phyloP scores from a whole-genome alignment of 2,113 vertebrate genomes.

The Columba livia region DNA sequence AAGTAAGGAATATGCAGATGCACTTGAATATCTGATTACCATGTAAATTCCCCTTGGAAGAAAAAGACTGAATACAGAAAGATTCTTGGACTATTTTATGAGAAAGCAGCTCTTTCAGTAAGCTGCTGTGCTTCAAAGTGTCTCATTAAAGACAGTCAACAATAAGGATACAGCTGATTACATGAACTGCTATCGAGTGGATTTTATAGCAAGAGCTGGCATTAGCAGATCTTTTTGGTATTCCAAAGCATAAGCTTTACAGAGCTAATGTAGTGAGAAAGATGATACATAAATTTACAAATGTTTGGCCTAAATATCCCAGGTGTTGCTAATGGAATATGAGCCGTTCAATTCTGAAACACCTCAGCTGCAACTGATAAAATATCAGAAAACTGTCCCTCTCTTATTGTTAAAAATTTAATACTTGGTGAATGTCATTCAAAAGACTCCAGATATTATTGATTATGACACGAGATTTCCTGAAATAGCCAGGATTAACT shows the following conservation, averaged over 20 bases:
- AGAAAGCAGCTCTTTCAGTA: background rate
- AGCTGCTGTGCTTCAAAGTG: background rate
- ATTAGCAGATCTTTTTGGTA: background rate
- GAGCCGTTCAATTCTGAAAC: background rate
- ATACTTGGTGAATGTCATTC: background rate
- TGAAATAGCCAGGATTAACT: background rate
- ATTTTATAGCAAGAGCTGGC: background rate
- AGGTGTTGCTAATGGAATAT: background rate
- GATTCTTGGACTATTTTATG: background rate
- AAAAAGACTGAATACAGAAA: background rate
- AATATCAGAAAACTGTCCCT: background rate
- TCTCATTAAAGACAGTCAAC: background rate
- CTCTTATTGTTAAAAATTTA: background rate
- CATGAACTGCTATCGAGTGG: background rate
- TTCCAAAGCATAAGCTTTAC: background rate
- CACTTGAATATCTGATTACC: background rate
- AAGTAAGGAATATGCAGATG: background rate
- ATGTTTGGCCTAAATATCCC: background rate
- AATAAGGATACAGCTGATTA: background rate
- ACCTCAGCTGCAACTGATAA: background rate
- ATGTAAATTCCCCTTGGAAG: background rate
- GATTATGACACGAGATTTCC: background rate
- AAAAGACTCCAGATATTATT: background rate
- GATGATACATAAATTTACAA: background rate
- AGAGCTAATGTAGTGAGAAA: background rate